A percentile compares a stretch with the other conserved stretches of the same genome.
These are phyloP conservation scores for Lochmaea crataegi DNA, from an alignment of 2,888 invertebrate genomes.

Conservation along the genomic window DNA sequence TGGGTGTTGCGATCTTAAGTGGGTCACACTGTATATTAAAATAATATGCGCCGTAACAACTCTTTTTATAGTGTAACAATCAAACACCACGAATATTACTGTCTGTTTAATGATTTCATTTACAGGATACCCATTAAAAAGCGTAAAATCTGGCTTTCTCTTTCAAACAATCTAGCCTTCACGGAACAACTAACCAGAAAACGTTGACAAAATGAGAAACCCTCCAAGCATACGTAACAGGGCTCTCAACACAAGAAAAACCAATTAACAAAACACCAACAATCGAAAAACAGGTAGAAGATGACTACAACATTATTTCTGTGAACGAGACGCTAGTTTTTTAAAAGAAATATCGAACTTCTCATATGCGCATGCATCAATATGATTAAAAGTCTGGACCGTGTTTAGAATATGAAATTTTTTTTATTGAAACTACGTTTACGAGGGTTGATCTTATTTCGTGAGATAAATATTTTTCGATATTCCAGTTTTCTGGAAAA, in stretches of 20 bases:
- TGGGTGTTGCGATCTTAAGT: too few species aligned
- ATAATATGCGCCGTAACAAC: neutral
- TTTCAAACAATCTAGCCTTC: conserved; percentile 13
- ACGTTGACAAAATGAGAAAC: conserved; percentile 22
- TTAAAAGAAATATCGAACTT: conserved; percentile 31
- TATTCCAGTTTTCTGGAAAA: too few species aligned
- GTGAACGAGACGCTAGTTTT: conserved; percentile 17
- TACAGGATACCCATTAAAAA: neutral
- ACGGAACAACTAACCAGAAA: conserved; percentile 19
- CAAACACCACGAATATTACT: neutral
- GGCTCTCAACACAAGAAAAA: conserved; percentile 16
- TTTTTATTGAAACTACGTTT: too few species aligned
- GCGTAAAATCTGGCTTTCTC: conserved; percentile 19
- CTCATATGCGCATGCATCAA: conserved; percentile 31
- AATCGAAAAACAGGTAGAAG: conserved; percentile 43
- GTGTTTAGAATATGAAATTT: neutral
- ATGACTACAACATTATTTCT: conserved; percentile 40
- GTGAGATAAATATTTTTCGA: too few species aligned
- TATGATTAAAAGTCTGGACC: neutral
- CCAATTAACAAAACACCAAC: conserved; percentile 33
- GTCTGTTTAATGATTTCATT: neutral
- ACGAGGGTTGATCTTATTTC: too few species aligned
- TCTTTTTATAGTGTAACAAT: neutral
- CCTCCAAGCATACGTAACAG: conserved; percentile 10
- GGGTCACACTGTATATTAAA: too few species aligned